Evolutionary conservation across 2,113 vertebrate genomes (phyloP), one percentile per base, ranked within the genome.

Genomic region (Dipodomys merriami): DNA sequence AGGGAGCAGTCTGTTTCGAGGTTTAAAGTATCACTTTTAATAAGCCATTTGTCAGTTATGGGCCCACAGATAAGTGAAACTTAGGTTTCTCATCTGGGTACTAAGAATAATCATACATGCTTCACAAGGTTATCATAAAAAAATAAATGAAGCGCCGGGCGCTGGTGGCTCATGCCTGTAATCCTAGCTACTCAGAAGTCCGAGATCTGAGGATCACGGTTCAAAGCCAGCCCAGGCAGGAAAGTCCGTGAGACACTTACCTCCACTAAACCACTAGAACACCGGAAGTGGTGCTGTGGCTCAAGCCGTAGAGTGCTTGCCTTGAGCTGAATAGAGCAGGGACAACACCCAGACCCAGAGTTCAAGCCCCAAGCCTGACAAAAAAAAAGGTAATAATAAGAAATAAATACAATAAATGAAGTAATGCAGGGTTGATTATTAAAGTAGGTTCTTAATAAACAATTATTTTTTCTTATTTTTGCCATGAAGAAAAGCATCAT

Each of bases 31-130:
- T 80, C 12, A 83, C 80, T 29, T 89, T 86, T 62, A 92, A 60
- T 49, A 44, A 90, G 27, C 15, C 29, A 71, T 65, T 91, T 39
- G 30, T 29, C 80, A 69, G 9, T 82, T 80, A 60, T 9, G 20
- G 7, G 13, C 2, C n/a, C 49, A 88, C 35, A 79, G 60, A 62
- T 1, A 72, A 82, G 12, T 46, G 68, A 94, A 93, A 92, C 86
- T 94, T 39, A 65, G 30, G 72, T 88, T 83, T 90, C 79, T 94
- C 65, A 71, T 71, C 39, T 82, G 27, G 5, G 13, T 81, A 15
- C 49, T 27, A 0, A 89, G 91, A 92, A 84, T 73, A 88, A 49
- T 73, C 81, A 33, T 22, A 85, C n/a, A 76, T 0, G 7, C 20
- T 20, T 88, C 39, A 73, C 35, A 82, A 74, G 6, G 10, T 35